phyloP scores from a whole-genome alignment of 2,113 vertebrate species.

The Sakesphorus luctuosus region DNA sequence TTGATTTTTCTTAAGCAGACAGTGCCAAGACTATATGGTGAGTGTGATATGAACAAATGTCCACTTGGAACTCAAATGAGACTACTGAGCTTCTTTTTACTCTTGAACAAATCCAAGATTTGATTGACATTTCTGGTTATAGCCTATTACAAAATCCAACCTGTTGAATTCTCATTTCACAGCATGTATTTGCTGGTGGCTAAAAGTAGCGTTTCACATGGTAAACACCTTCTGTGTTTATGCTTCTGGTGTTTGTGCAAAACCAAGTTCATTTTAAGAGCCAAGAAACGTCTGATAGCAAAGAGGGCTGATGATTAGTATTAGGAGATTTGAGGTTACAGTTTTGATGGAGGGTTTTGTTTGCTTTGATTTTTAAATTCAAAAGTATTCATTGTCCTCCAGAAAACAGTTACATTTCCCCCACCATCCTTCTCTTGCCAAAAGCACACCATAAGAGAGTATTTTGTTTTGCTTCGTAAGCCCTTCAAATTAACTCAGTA shows the following conservation, averaged over 20 bases:
- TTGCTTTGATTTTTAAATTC: not conserved
- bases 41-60: slow-evolving; percentile 4
- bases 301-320: not conserved
- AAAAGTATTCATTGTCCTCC: not conserved
- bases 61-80: slow-evolving; percentile 24
- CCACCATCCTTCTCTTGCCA: not conserved
- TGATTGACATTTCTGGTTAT: slow-evolving; percentile 60
- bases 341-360: accelerated
- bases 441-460: not conserved
- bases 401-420: not conserved
- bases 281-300: not conserved
- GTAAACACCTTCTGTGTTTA: not conserved
- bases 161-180: slow-evolving; percentile 41
- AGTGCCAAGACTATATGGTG: not conserved
- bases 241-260: not conserved
- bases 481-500: not conserved
- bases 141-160: slow-evolving; percentile 35
- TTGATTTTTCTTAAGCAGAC: not conserved
- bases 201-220: slow-evolving; percentile 28
- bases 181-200: slow-evolving; percentile 5
- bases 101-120: slow-evolving; percentile 23
- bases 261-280: not conserved
- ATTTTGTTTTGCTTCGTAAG: not conserved
- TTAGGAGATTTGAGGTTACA: not conserved
- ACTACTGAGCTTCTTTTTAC: slow-evolving; percentile 33